Evolutionary conservation across 2,888 invertebrate species (phyloP).

Genomic region (Macrophya alboannulata): DNA sequence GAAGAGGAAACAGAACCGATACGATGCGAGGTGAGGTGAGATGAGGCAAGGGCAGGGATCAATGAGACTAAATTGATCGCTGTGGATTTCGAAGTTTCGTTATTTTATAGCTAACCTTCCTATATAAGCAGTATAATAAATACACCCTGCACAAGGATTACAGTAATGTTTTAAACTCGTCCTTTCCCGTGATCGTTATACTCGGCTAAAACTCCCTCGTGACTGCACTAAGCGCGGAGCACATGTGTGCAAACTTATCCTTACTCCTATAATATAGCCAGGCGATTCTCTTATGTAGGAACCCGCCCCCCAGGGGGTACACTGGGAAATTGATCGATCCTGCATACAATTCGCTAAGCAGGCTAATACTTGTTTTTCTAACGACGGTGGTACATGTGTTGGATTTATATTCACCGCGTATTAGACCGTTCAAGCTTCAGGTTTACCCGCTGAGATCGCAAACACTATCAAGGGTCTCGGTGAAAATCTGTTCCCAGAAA

Average conservation of each 20-base stretch:
- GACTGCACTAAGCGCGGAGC: not conserved
- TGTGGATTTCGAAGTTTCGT: constrained; percentile 63
- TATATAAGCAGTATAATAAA: not conserved
- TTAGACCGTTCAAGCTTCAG: not conserved
- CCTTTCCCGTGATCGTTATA: constrained; percentile 52
- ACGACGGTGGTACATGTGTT: constrained; percentile 28
- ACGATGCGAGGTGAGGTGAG: not conserved
- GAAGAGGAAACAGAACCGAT: not conserved
- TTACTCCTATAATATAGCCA: not conserved
- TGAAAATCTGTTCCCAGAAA: not conserved
- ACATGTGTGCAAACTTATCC: constrained; percentile 46
- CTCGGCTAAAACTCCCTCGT: constrained; percentile 20
- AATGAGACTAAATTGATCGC: constrained; percentile 71
- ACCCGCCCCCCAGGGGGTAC: constrained; percentile 12
- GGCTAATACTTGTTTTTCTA: constrained; percentile 47
- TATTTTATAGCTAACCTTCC: not conserved
- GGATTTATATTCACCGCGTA: constrained; percentile 37
- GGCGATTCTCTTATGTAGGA: constrained; percentile 1
- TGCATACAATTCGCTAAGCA: constrained; percentile 52
- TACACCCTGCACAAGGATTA: constrained; percentile 59
- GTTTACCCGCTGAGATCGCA: constrained; percentile 17
- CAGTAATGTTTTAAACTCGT: constrained; percentile 61
- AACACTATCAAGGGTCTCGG: constrained; percentile 6
- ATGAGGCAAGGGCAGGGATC: not conserved
- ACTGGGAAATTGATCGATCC: constrained; percentile 42